A percentile compares a stretch with the other conserved stretches of the same genome.
phyloP scores from a whole-genome alignment of 2,888 invertebrate species.

The Achlya flavicornis region DNA sequence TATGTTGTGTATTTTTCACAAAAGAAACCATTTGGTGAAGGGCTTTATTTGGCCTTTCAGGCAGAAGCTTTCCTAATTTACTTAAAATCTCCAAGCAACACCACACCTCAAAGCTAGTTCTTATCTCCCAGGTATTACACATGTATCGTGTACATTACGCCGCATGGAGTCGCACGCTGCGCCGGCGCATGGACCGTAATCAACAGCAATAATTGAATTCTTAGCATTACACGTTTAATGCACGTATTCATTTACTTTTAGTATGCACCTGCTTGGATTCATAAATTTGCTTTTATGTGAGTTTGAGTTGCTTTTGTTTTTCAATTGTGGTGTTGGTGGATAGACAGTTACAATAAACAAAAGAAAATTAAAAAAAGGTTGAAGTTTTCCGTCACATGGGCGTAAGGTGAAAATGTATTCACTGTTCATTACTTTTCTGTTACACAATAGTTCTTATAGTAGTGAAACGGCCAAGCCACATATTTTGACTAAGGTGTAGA shows the following conservation, averaged over 20 bases:
- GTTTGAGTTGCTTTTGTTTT: not conserved
- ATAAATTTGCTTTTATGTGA: not conserved
- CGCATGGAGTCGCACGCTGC: slow-evolving; percentile 11
- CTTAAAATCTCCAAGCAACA: not conserved
- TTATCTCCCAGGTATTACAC: not conserved
- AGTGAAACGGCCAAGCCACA: too few species aligned
- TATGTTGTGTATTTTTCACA: too few species aligned
- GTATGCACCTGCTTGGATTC: slow-evolving; percentile 9
- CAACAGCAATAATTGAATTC: slow-evolving; percentile 40
- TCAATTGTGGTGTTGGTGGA: not conserved
- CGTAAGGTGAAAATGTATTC: too few species aligned
- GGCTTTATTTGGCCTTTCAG: too few species aligned
- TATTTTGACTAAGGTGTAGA: too few species aligned
- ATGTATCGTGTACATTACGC: slow-evolving; percentile 5
- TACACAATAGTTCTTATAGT: too few species aligned
- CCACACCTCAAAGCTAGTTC: not conserved
- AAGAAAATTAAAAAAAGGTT: too few species aligned
- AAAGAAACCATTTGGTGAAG: too few species aligned
- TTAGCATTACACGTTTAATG: slow-evolving; percentile 37
- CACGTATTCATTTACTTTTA: slow-evolving; percentile 35
- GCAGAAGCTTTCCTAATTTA: not conserved
- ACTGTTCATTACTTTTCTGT: too few species aligned
- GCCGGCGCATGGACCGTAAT: slow-evolving; percentile 5
- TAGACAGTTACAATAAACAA: too few species aligned
- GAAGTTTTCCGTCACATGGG: too few species aligned